These are phyloP conservation scores for Frankliniella fusca DNA, from an alignment of 2,888 invertebrate genomes.

Conservation along the genomic window DNA sequence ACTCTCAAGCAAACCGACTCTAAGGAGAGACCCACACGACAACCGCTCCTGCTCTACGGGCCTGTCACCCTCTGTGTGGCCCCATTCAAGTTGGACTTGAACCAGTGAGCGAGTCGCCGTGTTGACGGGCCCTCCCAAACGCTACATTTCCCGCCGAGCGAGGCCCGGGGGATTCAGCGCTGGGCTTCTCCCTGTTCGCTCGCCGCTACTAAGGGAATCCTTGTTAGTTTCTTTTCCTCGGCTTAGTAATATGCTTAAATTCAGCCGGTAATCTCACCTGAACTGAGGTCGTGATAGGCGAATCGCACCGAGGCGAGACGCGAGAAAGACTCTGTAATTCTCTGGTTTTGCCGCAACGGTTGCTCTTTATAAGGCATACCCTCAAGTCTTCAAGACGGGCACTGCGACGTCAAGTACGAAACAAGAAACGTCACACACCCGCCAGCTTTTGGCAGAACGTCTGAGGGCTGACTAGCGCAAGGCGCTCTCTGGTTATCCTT, in stretches of 20 bases:
- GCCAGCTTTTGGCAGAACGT: too few species aligned
- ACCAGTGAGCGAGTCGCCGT: constrained; percentile 34
- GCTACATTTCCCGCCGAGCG: constrained; percentile 38
- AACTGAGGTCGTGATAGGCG: constrained; percentile 38
- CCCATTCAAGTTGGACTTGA: constrained; percentile 45
- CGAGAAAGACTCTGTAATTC: too few species aligned
- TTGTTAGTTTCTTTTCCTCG: constrained; percentile 66
- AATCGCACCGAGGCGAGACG: too few species aligned
- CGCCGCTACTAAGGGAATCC: constrained; percentile 62
- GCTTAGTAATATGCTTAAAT: constrained; percentile 61
- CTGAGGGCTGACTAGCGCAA: too few species aligned
- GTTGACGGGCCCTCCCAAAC: constrained; percentile 38
- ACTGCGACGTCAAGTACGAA: too few species aligned
- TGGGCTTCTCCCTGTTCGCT: constrained; percentile 61
- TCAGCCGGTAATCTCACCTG: constrained; percentile 39
- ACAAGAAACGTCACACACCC: too few species aligned
- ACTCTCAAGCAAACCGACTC: constrained; percentile 60
- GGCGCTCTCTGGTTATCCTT: too few species aligned
- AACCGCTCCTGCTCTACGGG: constrained; percentile 44
- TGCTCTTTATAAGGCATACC: too few species aligned
- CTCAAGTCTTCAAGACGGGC: too few species aligned
- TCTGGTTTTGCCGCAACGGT: too few species aligned
- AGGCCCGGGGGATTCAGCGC: constrained; percentile 45
- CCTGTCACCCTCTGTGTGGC: constrained; percentile 48
- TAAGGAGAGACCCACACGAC: constrained; percentile 42